These are phyloP conservation scores for Hypothenemus hampei DNA, from an alignment of 1,140 invertebrate species.

Conservation along the genomic window DNA sequence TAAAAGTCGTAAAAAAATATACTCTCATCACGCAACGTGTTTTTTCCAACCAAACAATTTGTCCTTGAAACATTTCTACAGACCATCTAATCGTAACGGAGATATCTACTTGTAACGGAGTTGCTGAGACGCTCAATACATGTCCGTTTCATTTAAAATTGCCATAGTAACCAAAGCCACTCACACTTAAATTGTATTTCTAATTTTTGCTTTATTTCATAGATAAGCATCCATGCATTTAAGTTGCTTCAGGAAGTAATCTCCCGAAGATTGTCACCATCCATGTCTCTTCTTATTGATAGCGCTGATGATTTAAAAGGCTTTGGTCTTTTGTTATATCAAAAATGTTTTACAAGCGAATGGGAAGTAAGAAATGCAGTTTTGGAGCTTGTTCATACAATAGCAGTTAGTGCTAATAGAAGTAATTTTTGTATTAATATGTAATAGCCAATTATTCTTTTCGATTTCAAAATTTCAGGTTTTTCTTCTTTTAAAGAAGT, in stretches of 20 bases:
- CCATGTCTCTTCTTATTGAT: constrained; percentile 18
- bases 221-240: not conserved
- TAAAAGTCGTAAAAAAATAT: too few species aligned
- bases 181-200: not conserved
- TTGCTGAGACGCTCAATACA: too few species aligned
- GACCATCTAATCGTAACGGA: too few species aligned
- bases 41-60: too few species aligned
- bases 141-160: too few species aligned
- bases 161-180: too few species aligned
- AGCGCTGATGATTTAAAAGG: constrained; percentile 4
- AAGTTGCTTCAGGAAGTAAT: constrained; percentile 7
- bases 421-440: constrained; percentile 4
- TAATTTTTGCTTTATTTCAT: not conserved
- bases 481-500: constrained; percentile 22
- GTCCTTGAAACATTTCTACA: too few species aligned
- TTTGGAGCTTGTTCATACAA: constrained; percentile 9
- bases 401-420: constrained; percentile 12
- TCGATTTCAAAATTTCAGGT: not conserved
- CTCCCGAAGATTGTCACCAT: constrained; percentile 8
- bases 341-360: constrained; percentile 15
- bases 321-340: constrained; percentile 14
- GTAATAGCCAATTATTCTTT: not conserved
- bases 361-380: constrained; percentile 16
- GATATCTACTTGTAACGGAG: too few species aligned
- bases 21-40: too few species aligned